Evolutionary conservation across 2,797 vertebrate genomes (phyloP).

Genomic region (Mallotus villosus): DNA sequence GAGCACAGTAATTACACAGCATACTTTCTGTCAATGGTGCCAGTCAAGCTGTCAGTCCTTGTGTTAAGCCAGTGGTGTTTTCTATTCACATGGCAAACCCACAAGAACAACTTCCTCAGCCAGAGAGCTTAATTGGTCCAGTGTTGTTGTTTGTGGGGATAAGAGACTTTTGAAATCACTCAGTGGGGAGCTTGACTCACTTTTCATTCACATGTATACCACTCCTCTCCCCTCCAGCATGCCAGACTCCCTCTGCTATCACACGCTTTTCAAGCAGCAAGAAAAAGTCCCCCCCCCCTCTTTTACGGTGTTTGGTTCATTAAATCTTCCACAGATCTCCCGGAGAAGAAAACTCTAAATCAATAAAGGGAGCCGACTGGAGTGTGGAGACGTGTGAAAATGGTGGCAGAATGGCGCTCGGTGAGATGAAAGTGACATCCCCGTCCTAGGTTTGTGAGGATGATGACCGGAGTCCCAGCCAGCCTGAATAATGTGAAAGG

Average conservation of each 20-base stretch:
- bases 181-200: slow-evolving; percentile 61
- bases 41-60: slow-evolving; percentile 20
- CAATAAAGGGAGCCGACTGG: slow-evolving; percentile 73
- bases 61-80: slow-evolving; percentile 34
- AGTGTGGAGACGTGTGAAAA: slow-evolving; percentile 80
- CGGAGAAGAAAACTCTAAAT: slow-evolving; percentile 77
- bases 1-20: background rate
- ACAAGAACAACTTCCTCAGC: slow-evolving; percentile 40
- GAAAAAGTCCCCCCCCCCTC: slow-evolving; percentile 20
- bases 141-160: slow-evolving; percentile 62
- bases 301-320: slow-evolving; percentile 78
- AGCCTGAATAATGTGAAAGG: slow-evolving; percentile 85
- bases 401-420: slow-evolving; percentile 72
- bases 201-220: slow-evolving; percentile 44
- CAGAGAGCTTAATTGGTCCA: slow-evolving; percentile 56
- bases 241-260: slow-evolving; percentile 27
- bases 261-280: background rate
- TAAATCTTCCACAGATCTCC: slow-evolving; percentile 81
- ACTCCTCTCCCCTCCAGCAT: slow-evolving; percentile 24
- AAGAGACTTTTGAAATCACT: slow-evolving; percentile 65
- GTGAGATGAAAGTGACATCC: slow-evolving; percentile 86
- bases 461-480: slow-evolving; percentile 78
- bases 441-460: slow-evolving; percentile 78
- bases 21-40: background rate
- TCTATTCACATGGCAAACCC: slow-evolving; percentile 36